phyloP scores from a whole-genome alignment of 2,888 invertebrate species.

The Troilus luridus region DNA sequence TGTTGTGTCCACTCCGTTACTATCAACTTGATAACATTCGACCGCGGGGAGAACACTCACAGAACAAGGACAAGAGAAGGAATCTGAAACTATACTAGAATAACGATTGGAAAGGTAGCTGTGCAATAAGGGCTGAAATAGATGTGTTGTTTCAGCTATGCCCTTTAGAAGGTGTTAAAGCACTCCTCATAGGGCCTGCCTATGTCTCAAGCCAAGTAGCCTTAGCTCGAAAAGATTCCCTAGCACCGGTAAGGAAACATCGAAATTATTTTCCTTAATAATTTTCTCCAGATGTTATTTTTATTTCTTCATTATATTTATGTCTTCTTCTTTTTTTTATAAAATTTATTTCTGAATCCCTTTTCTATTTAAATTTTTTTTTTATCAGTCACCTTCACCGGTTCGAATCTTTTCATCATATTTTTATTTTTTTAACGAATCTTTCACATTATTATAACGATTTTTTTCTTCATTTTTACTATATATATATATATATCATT shows the following conservation, averaged over 20 bases:
- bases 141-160: conserved; percentile 64
- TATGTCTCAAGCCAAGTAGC: conserved; percentile 64
- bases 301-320: neutral
- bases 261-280: conserved; percentile 1
- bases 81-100: neutral
- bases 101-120: conserved; percentile 13
- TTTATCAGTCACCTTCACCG: conserved; percentile 4
- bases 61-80: neutral
- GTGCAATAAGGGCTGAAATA: conserved; percentile 9
- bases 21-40: neutral
- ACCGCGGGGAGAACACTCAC: neutral
- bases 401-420: neutral
- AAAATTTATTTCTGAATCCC: neutral
- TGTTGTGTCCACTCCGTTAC: neutral
- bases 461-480: neutral
- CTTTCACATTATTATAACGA: neutral
- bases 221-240: conserved; percentile 63
- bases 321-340: neutral
- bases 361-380: conserved; percentile 26
- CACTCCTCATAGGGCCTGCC: conserved; percentile 65
- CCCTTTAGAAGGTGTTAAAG: conserved; percentile 64
- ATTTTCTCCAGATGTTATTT: conserved; percentile 41
- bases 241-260: conserved; percentile 63
- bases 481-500: neutral
- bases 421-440: neutral